Evolutionary conservation across 1,140 invertebrate species (phyloP).

Genomic region (Melitaea cinxia): DNA sequence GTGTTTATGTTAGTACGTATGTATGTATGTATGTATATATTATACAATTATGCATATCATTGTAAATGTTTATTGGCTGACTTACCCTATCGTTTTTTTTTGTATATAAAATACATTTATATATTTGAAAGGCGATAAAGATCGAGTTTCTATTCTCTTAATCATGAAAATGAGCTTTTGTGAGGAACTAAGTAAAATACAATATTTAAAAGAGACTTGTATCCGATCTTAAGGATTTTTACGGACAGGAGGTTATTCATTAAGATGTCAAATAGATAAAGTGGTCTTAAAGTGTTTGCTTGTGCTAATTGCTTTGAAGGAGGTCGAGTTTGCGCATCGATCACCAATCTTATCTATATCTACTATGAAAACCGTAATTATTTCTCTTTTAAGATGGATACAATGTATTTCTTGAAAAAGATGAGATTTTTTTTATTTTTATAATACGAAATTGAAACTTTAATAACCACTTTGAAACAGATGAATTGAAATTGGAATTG

Average conservation of each 20-base stretch:
- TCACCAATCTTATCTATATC: conserved; percentile 25
- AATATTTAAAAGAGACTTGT: not conserved
- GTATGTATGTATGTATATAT: no score
- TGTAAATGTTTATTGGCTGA: no score
- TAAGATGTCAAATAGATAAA: conserved; percentile 5
- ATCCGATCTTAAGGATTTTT: not conserved
- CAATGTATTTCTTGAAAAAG: not conserved
- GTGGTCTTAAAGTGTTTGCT: conserved; percentile 8
- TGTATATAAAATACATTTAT: no score
- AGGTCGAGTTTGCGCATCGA: conserved; percentile 21
- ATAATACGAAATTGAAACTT: not conserved
- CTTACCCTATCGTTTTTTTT: no score
- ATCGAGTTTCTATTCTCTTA: no score
- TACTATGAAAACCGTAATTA: conserved; percentile 19
- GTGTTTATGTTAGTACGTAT: no score
- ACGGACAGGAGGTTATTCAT: not conserved
- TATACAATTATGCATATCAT: no score
- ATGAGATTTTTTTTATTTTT: not conserved
- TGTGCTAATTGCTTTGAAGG: conserved; percentile 22
- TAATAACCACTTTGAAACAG: not conserved
- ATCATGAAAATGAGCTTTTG: no score
- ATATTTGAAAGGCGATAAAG: no score
- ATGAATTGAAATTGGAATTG: no score
- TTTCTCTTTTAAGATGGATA: not conserved
- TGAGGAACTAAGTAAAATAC: no score